Evolutionary conservation across 2,113 vertebrate species (phyloP).

Genomic region (western clawed frog (Xenopus tropicalis)): UCB_Xtro_10.0 CM004449.2:64963501-64964000

Average conservation of each 20-base stretch:
- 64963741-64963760: constrained; percentile 50
- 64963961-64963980: constrained; percentile 90
- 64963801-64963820: constrained; percentile 19
- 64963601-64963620: constrained; percentile 9
- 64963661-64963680: not conserved
- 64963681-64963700: constrained; percentile 26
- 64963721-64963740: constrained; percentile 36
- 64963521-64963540: constrained; percentile 10
- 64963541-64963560: constrained; percentile 4
- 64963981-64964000: not conserved
- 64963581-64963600: constrained; percentile 3
- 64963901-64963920: constrained; percentile 93
- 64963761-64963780: constrained; percentile 41
- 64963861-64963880: constrained; percentile 98
- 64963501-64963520: constrained; percentile 29
- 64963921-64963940: constrained; percentile 98
- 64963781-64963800: constrained; percentile 38
- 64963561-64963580: constrained; percentile 26
- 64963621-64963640: constrained; percentile 16
- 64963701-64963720: constrained; percentile 46
- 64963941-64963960: constrained; percentile 98
- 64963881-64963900: constrained; percentile 98
- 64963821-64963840: constrained; percentile 29
- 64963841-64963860: not conserved
- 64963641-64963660: constrained; percentile 7